A percentile compares a stretch with the other conserved stretches of the same genome.
These are phyloP conservation scores for Petromus typicus DNA, from an alignment of 2,113 vertebrate species.

Conservation along the genomic window DNA sequence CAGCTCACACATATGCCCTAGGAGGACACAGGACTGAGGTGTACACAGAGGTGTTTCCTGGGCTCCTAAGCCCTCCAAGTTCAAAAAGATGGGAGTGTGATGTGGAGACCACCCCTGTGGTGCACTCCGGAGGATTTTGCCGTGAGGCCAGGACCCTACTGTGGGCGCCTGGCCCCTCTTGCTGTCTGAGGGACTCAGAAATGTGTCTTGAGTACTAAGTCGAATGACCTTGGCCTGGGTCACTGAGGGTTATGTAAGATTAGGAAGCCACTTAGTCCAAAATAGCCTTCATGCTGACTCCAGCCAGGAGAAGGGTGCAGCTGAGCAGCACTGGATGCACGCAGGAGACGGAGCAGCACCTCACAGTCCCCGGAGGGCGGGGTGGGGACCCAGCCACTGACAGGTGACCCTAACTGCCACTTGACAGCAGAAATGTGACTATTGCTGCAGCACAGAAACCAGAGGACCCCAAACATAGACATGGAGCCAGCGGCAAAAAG, in stretches of 20 bases:
- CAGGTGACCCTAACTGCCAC: not conserved
- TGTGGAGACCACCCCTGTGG: not conserved
- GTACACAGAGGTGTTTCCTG: not conserved
- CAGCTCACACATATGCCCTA: not conserved
- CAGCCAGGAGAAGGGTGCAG: constrained; percentile 47
- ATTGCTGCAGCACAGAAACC: not conserved
- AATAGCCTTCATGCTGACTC: constrained; percentile 75
- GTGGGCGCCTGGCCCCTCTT: not conserved
- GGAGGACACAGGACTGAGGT: not conserved
- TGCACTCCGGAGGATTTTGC: not conserved
- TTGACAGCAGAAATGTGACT: not conserved
- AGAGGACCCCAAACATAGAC: not conserved
- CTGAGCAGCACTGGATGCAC: not conserved
- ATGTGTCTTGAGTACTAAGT: constrained; percentile 58
- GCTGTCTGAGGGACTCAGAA: constrained; percentile 24
- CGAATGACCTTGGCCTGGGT: constrained; percentile 75
- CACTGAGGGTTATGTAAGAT: constrained; percentile 62
- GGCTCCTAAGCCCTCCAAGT: not conserved
- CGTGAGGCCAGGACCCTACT: not conserved
- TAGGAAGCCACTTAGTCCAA: constrained; percentile 70
- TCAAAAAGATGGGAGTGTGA: not conserved
- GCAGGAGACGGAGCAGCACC: constrained; percentile 12
- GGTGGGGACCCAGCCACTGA: not conserved
- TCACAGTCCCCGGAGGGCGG: not conserved
- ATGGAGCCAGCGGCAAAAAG: not conserved